Evolutionary conservation across 2,113 vertebrate species (phyloP), one percentile per base, ranked within the genome.

Genomic region (Pterocles burchelli): DNA sequence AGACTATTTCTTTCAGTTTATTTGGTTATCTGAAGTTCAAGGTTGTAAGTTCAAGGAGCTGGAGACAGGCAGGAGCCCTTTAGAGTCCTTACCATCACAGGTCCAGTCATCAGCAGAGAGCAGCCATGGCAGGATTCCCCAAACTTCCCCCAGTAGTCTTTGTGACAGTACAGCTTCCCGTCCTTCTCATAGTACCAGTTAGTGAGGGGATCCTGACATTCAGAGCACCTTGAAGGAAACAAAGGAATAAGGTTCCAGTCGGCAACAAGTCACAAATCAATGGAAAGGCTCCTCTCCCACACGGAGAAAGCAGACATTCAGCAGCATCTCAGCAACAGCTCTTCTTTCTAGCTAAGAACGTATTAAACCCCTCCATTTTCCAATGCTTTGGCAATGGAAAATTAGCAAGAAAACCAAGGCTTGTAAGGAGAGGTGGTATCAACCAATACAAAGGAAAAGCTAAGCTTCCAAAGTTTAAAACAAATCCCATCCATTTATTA

Each of bases 101-200:
- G 99, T 76, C 99, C 99, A 24, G 99, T 99, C 99, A 99, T 99
- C 70, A 99, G 98, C 94, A 99, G 97, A 74, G 99, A 99, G 97
- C 99, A 99, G 43, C 99, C 99, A 3, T 99, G 99, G 96, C 99
- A 99, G 84, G 98, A 98, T 89, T 99, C 99, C 57, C 99, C 99
- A 90, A 99, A 99, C 92, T 99, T 99, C 96, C 98, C 98, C 98
- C 99, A 99, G 98, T 99, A 99, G 98, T 99, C 99, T 90, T 98
- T 99, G 95, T 98, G 98, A 93, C 99, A 99, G 97, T 99, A 99
- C 52, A 99, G 98, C 93, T 99, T 99, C 48, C 99, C 99, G 2
- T 99, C 98, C 75, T 99, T 99, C 97, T 99, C 99, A 9, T 99
- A 99, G 98, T 99, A 99, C 99, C 99, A 99, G 98, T 99, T 99